phyloP scores from a whole-genome alignment of 2,888 invertebrate genomes.

The Amiota minor region DNA sequence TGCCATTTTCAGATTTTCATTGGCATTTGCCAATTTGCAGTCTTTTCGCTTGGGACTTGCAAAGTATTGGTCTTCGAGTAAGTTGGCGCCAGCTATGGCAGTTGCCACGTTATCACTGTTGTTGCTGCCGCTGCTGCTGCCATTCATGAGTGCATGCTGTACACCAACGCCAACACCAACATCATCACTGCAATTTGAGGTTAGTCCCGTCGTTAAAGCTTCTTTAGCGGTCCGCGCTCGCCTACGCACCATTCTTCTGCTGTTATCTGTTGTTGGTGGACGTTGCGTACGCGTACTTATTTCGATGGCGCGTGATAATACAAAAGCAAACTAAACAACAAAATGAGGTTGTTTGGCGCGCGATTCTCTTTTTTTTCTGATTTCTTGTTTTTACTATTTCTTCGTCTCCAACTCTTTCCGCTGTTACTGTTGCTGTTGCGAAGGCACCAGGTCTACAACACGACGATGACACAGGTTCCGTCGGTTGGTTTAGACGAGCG shows the following conservation, averaged over 20 bases:
- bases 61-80: constrained; percentile 71
- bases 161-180: constrained; percentile 42
- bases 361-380: constrained; percentile 31
- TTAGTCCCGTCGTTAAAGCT: constrained; percentile 44
- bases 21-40: constrained; percentile 68
- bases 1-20: constrained; percentile 51
- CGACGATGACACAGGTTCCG: background rate
- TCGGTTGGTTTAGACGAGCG: background rate
- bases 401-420: constrained; percentile 12
- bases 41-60: constrained; percentile 74
- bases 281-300: constrained; percentile 12
- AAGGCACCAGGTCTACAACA: background rate
- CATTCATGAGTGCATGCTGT: constrained; percentile 43
- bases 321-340: constrained; percentile 25
- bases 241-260: constrained; percentile 67
- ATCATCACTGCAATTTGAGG: constrained; percentile 38
- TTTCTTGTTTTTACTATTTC: background rate
- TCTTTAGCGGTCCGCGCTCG: constrained; percentile 58
- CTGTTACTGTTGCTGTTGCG: constrained; percentile 20
- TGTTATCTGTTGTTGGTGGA: constrained; percentile 1
- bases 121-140: constrained; percentile 23
- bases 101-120: constrained; percentile 40
- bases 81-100: constrained; percentile 44
- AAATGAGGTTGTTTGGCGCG: constrained; percentile 30
- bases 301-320: constrained; percentile 39